Evolutionary conservation across 2,888 invertebrate genomes (phyloP).

Genomic region (Drosophila conformis): DNA sequence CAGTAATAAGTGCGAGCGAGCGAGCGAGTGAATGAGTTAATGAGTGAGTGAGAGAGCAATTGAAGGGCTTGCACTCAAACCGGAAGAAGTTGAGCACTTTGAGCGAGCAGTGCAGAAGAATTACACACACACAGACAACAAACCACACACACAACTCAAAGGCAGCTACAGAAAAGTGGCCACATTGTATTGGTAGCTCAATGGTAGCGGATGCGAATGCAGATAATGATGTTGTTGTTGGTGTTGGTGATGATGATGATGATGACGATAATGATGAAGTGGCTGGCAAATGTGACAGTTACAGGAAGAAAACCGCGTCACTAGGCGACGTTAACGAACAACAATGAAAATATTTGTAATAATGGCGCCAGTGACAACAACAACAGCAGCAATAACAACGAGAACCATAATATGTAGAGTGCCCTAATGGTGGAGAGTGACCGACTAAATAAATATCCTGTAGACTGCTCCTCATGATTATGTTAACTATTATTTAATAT

Average conservation of each 20-base stretch:
- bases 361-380: slow-evolving; percentile 65
- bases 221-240: slow-evolving; percentile 3
- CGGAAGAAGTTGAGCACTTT: slow-evolving; percentile 46
- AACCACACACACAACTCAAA: not conserved
- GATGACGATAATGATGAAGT: slow-evolving; percentile 65
- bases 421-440: too few species aligned
- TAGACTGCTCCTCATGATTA: not conserved
- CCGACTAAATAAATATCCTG: not conserved
- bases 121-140: not conserved
- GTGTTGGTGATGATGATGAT: slow-evolving; percentile 26
- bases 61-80: slow-evolving; percentile 40
- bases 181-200: slow-evolving; percentile 52
- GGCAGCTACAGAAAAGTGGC: slow-evolving; percentile 30
- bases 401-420: slow-evolving; percentile 7
- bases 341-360: slow-evolving; percentile 65
- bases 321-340: slow-evolving; percentile 58
- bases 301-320: slow-evolving; percentile 58
- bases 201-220: slow-evolving; percentile 1
- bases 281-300: slow-evolving; percentile 71
- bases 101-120: not conserved
- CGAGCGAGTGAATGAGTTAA: not conserved
- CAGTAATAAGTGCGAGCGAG: slow-evolving; percentile 5
- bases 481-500: not conserved
- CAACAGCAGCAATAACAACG: slow-evolving; percentile 10
- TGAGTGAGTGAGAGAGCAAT: slow-evolving; percentile 6